These are phyloP conservation scores for Acronicta leporina DNA, from an alignment of 2,888 invertebrate species.

Conservation along the genomic window DNA sequence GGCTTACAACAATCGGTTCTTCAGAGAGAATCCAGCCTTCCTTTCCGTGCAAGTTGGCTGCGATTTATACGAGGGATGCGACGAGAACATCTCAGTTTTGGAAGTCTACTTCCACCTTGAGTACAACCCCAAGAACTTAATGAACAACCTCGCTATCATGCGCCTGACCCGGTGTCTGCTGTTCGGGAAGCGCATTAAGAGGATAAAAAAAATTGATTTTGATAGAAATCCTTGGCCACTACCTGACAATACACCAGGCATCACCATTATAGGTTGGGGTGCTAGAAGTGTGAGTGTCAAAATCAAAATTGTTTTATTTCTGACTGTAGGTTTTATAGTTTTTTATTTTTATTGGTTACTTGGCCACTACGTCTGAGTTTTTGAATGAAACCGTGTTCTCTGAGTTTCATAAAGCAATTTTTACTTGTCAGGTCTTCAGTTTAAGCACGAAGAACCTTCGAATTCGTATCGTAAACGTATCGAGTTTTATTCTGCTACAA, in stretches of 20 bases:
- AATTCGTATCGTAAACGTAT: no score
- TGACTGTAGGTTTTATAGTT: no score
- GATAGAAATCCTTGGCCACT: constrained; percentile 62
- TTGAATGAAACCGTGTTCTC: no score
- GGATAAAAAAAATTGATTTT: constrained; percentile 72
- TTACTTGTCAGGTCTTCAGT: no score
- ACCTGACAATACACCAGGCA: constrained; percentile 64
- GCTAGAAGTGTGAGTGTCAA: constrained; percentile 68
- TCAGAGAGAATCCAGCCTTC: constrained; percentile 78
- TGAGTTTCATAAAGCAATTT: no score
- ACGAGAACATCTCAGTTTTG: constrained; percentile 70
- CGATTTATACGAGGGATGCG: constrained; percentile 69
- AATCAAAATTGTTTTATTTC: no score
- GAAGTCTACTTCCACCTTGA: constrained; percentile 79
- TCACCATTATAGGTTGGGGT: constrained; percentile 80
- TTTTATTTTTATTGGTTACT: no score
- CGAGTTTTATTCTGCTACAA: no score
- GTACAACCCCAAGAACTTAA: constrained; percentile 72
- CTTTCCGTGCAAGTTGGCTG: constrained; percentile 78
- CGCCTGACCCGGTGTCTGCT: constrained; percentile 66
- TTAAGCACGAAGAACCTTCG: no score
- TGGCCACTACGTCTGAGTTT: no score
- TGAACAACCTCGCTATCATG: constrained; percentile 74
- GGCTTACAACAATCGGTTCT: constrained; percentile 80
- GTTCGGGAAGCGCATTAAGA: constrained; percentile 48